Base-by-base conservation (phyloP, 2,888 invertebrate species). In the Petrolisthes manimaculis region DNA sequence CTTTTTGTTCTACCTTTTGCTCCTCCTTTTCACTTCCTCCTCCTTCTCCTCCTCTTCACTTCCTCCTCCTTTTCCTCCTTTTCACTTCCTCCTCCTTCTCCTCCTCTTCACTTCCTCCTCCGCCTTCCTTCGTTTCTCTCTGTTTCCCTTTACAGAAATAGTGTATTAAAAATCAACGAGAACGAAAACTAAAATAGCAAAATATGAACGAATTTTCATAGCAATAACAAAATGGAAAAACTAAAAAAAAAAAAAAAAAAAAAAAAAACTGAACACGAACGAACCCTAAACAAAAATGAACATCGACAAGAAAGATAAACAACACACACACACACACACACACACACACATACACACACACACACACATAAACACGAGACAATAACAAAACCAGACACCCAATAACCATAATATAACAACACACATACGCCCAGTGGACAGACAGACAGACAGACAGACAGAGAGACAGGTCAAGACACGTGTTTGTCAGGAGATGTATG, bases 381-480 rank as follows among this genome's bases (percentile, higher is more conserved):
- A n/a, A n/a, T n/a, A n/a, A n/a, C n/a, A n/a, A n/a, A n/a, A n/a
- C n/a, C n/a, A n/a, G n/a, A n/a, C n/a, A n/a, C n/a, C n/a, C n/a
- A n/a, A n/a, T n/a, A n/a, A n/a, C n/a, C n/a, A n/a, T n/a, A n/a
- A n/a, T n/a, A n/a, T n/a, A n/a, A n/a, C n/a, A n/a, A n/a, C n/a
- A n/a, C n/a, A n/a, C n/a, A n/a, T n/a, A n/a, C n/a, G n/a, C n/a
- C n/a, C n/a, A n/a, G n/a, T n/a, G n/a, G n/a, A n/a, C n/a, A n/a
- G n/a, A 61, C 61, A 61, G 61, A 61, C 61, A 61, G 61, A 61
- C 61, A 61, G 61, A 61, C 61, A 61, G 61, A 61, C 61, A 61
- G 61, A 61, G 8, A 61, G 61, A 61, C 61, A 61, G 14, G 61
- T 14, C 61, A 61, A 61, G 61, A 61, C 61, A 61, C 14, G 61